phyloP scores from a whole-genome alignment of 2,113 vertebrate species.

The Platycercus adscitus region DNA sequence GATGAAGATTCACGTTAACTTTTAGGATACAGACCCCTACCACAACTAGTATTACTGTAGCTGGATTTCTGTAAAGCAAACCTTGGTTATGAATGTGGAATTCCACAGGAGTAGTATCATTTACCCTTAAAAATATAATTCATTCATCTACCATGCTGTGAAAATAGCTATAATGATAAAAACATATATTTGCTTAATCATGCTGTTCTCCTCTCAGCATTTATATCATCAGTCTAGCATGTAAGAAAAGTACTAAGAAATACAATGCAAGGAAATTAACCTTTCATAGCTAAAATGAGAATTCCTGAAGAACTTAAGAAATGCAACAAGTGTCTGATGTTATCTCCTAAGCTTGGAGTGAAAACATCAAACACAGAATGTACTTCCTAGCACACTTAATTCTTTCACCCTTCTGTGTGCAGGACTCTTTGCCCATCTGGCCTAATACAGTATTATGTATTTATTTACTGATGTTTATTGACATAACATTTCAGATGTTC shows the following conservation, averaged over 20 bases:
- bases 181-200: background rate
- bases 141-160: background rate
- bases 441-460: background rate
- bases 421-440: background rate
- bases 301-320: background rate
- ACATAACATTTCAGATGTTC: background rate
- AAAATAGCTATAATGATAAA: background rate
- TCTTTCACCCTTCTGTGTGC: background rate
- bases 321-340: fast-evolving
- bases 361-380: background rate
- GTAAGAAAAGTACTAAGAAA: background rate
- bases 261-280: background rate
- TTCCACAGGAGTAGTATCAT: background rate
- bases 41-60: background rate
- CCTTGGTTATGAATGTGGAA: background rate
- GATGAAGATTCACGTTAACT: background rate
- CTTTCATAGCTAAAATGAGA: background rate
- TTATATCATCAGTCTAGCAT: background rate
- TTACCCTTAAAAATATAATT: background rate
- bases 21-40: background rate
- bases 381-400: background rate
- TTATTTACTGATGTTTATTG: background rate
- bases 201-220: background rate
- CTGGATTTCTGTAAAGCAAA: background rate
- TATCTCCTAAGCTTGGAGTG: background rate